A percentile compares a stretch with the other conserved stretches of the same genome.
phyloP scores from a whole-genome alignment of 1,140 invertebrate genomes.

The Solenopsis fugax region DNA sequence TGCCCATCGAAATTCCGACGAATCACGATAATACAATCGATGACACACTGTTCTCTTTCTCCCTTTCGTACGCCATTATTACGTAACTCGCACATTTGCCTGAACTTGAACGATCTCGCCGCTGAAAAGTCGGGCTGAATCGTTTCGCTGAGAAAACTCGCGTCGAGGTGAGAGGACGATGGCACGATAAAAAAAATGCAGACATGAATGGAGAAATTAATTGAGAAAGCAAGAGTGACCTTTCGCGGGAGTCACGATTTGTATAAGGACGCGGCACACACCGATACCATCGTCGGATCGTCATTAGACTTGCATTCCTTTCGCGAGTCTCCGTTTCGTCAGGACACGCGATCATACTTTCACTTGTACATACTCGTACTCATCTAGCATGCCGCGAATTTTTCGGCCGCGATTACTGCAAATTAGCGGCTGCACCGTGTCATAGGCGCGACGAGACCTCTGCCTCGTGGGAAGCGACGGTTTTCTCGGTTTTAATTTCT shows the following conservation, averaged over 20 bases:
- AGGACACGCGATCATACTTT: constrained; percentile 27
- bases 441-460: not conserved
- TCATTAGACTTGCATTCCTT: constrained; percentile 41
- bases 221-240: constrained; percentile 57
- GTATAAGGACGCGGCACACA: not conserved
- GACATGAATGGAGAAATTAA: constrained; percentile 57
- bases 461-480: not conserved
- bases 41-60: not conserved
- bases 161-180: constrained; percentile 14
- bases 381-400: not conserved
- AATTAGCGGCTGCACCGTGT: not conserved
- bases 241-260: constrained; percentile 54
- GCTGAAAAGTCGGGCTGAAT: not conserved
- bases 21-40: constrained; percentile 4
- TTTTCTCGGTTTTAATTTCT: constrained; percentile 17
- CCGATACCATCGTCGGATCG: not conserved
- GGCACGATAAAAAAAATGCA: constrained; percentile 43
- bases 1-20: not conserved
- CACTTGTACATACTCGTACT: constrained; percentile 36
- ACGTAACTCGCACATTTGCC: not conserved
- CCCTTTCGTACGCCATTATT: no score
- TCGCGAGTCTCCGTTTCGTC: not conserved
- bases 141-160: no score
- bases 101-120: not conserved
- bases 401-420: constrained; percentile 26